Evolutionary conservation across 2,888 invertebrate genomes (phyloP), one percentile per base, ranked within the genome.

Genomic region (Acleris sparsana): DNA sequence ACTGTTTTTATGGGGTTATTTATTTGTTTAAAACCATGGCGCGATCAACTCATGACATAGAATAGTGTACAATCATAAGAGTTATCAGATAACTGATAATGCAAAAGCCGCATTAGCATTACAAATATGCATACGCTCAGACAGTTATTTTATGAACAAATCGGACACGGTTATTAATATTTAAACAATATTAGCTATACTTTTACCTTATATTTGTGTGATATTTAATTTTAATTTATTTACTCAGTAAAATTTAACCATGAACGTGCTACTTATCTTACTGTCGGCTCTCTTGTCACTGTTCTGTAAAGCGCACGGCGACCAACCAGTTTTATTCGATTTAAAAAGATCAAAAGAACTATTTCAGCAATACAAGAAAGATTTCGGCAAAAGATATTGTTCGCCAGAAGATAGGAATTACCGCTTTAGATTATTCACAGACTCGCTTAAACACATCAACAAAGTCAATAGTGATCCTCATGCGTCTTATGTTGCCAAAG

Each of bases 301-400:
- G 20, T 55, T 20, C 20, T 18, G 22, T 9, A 43, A 55, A 20
- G 13, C 20, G 1, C 20, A 22, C 1, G n/a, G 55, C 9, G 0
- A 20, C 0, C 6, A 22, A 11, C 16, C 7, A 43, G 16, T 20
- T 18, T 17, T 43, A 39, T 9, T 46, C 7, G 57, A 57, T 17
- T 44, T 57, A n/a, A 16, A 4, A 1, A 25, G 11, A 1, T 16
- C 57, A 5, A 22, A 46, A 13, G 4, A 46, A 11, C 5, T 57
- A 16, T 57, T 57, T 25, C 57, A 44, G 22, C 44, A 25, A 17
- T 57, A 17, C 18, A 57, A 20, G 46, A 22, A 46, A 29, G 57
- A 57, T 5, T 20, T 44, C 11, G 57, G 46, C 5, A 57, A 57
- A 17, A 16, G 9, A 13, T 57, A 57, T 57, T 57, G 57, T 25